Evolutionary conservation across 2,113 vertebrate species (phyloP), one percentile per base, ranked within the genome.

Genomic region (Chloebia gouldiae): DNA sequence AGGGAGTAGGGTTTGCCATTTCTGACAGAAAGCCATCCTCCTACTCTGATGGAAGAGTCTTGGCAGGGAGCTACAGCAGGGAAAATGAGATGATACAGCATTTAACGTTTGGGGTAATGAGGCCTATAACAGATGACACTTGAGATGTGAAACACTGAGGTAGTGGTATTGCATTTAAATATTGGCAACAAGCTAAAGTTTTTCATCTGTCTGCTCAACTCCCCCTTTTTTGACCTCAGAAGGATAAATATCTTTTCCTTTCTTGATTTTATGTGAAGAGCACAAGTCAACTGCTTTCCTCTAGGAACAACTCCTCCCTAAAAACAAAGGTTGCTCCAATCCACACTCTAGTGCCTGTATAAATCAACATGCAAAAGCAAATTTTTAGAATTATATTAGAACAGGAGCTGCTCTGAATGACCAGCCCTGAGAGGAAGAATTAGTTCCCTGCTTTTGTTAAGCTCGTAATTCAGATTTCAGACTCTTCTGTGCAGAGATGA

Each of bases 121-220:
- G 96, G 97, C 96, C 95, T 95, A 91, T 96, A 96, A 97, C 79
- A 94, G 97, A 95, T 91, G 97, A 95, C 96, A 97, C 96, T 97
- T 90, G 97, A 97, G 97, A 93, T 95, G 93, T 92, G 73, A 93
- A 96, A 96, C 92, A 85, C 94, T 88, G 68, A 92, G 93, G 96
- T 95, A 88, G 94, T 50, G 47, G 91, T 95, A 91, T 88, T 93
- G 93, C 97, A 96, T 96, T 97, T 97, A 96, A 97, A 97, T 96
- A 96, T 44, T 96, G 97, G 96, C 97, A 96, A 91, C 88, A 95
- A 95, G 89, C 90, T 93, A 87, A 90, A 83, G 92, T 89, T 84
- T 96, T 77, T 79, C 69, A 77, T 89, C 72, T 77, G 64, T 50
- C 84, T 88, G 45, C 88, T 87, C 79, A 77, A 39, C 9, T 65